Percentiles rank a stretch among this genome's conserved stretches.
Evolutionary conservation across 1,140 invertebrate genomes (phyloP).

Genomic region (Lepidurus couesii): DNA sequence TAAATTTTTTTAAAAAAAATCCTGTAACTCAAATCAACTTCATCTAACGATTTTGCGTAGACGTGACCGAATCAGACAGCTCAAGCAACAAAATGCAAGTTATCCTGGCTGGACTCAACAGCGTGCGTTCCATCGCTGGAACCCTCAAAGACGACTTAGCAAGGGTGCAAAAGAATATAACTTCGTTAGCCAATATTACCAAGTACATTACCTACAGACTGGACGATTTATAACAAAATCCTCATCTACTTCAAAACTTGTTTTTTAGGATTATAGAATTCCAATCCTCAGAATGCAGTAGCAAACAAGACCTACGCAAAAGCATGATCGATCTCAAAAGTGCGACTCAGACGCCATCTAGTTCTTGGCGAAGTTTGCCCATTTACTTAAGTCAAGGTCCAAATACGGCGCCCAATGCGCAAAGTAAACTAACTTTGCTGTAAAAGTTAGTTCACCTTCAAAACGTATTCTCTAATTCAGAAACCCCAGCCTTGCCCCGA

Average conservation of each 20-base stretch:
- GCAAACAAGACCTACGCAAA: conserved; percentile 33
- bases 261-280: conserved; percentile 26
- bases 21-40: background rate
- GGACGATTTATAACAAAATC: background rate
- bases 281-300: conserved; percentile 24
- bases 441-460: no score
- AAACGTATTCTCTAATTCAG: background rate
- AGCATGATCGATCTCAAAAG: conserved; percentile 25
- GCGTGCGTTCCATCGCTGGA: conserved; percentile 5
- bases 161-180: conserved; percentile 27
- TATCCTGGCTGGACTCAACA: conserved; percentile 30
- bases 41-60: background rate
- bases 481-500: conserved; percentile 36
- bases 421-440: background rate
- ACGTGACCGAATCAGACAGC: background rate
- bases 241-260: conserved; percentile 3
- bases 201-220: conserved; percentile 4
- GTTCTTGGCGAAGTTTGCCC: background rate
- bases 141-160: conserved; percentile 24
- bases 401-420: background rate
- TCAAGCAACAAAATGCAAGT: conserved; percentile 19
- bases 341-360: background rate
- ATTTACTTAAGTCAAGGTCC: background rate
- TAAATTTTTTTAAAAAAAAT: no score
- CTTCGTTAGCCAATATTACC: conserved; percentile 23